These are phyloP conservation scores for Zapornia atra DNA, from an alignment of 2,113 vertebrate species.

Conservation along the genomic window DNA sequence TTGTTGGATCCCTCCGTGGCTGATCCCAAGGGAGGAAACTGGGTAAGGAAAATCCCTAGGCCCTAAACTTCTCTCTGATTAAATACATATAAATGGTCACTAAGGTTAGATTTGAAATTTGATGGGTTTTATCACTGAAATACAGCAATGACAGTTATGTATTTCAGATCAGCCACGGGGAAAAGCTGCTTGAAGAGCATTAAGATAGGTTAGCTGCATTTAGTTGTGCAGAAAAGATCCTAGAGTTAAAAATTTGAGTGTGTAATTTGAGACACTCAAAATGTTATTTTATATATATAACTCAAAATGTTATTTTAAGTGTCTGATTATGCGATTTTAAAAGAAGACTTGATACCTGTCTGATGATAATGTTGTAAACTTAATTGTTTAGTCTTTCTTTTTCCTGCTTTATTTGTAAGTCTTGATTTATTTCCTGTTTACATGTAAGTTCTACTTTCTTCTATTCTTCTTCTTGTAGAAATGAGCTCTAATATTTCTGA, in stretches of 20 bases:
- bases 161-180: background rate
- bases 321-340: background rate
- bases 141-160: background rate
- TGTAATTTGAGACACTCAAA: background rate
- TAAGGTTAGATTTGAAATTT: background rate
- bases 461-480: background rate
- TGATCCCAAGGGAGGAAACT: background rate
- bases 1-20: background rate
- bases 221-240: background rate
- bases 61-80: background rate
- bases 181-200: background rate
- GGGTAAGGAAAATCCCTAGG: background rate
- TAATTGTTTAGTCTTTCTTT: background rate
- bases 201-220: background rate
- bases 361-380: background rate
- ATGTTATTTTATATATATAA: too few relatives aligned
- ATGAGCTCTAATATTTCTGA: background rate
- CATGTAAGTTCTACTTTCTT: background rate
- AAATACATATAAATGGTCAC: background rate
- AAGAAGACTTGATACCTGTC: background rate
- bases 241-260: background rate
- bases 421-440: too few relatives aligned
- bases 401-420: background rate
- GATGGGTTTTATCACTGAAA: background rate
- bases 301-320: background rate